These are phyloP conservation scores for Triplophysa dalaica DNA, from an alignment of 2,113 vertebrate genomes.

Conservation along the genomic window DNA sequence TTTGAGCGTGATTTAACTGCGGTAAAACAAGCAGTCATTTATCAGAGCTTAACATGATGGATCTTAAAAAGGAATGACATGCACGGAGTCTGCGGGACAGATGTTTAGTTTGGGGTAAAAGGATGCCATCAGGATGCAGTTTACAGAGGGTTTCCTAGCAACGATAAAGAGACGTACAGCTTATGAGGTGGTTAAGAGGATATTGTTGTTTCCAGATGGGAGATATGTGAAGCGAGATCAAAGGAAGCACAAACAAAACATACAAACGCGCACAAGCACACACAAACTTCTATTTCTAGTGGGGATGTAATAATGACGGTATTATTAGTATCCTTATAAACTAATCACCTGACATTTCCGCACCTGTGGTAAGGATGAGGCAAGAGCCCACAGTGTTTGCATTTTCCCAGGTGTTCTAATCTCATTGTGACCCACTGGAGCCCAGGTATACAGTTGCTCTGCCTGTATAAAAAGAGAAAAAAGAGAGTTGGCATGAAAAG, in stretches of 20 bases:
- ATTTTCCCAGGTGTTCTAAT: slow-evolving; percentile 73
- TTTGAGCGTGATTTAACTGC: slow-evolving; percentile 3
- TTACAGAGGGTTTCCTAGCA: slow-evolving; percentile 15
- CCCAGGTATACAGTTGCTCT: slow-evolving; percentile 85
- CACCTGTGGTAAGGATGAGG: slow-evolving; percentile 43
- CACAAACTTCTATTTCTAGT: too few relatives aligned
- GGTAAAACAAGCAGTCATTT: neutral
- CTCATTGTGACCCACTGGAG: slow-evolving; percentile 78
- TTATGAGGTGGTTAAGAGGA: neutral
- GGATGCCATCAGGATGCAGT: slow-evolving; percentile 23
- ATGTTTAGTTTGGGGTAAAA: slow-evolving; percentile 25
- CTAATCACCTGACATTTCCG: neutral
- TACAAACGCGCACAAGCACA: neutral
- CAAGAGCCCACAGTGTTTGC: slow-evolving; percentile 61
- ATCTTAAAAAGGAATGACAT: slow-evolving; percentile 9
- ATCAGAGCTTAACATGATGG: slow-evolving; percentile 25
- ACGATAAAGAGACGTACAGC: neutral
- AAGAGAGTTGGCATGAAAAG: slow-evolving; percentile 6
- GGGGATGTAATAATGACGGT: too few relatives aligned
- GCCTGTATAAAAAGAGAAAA: slow-evolving; percentile 64
- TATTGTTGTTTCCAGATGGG: neutral
- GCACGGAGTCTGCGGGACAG: slow-evolving; percentile 20
- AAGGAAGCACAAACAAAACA: too few relatives aligned
- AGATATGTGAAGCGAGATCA: neutral
- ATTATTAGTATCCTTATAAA: too few relatives aligned